A percentile compares a stretch with the other conserved stretches of the same genome.
Conservation (phyloP, 2,888 invertebrate genomes). For the Acleris sparsana region DNA sequence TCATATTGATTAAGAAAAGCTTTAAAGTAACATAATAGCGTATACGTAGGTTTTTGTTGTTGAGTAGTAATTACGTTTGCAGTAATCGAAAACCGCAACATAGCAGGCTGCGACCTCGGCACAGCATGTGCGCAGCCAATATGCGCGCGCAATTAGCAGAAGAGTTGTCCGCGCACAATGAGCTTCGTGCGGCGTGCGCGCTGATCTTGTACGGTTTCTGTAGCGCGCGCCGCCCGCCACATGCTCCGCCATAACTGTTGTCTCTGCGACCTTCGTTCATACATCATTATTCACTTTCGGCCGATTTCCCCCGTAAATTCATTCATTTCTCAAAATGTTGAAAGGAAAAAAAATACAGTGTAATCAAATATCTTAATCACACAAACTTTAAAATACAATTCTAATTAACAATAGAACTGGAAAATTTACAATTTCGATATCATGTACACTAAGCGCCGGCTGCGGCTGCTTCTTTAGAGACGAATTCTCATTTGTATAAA, state of each 20-base stretch:
- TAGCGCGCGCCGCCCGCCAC: slow-evolving; percentile 60
- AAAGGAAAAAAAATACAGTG: too few species aligned
- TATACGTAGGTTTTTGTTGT: slow-evolving; percentile 52
- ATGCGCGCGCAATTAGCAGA: slow-evolving; percentile 68
- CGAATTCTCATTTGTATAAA: too few species aligned
- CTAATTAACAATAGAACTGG: too few species aligned
- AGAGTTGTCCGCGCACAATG: slow-evolving; percentile 55
- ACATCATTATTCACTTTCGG: slow-evolving; percentile 9
- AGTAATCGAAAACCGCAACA: slow-evolving; percentile 76
- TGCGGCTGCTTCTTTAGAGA: too few species aligned
- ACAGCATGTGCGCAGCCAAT: slow-evolving; percentile 72
- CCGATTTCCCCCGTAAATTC: not conserved
- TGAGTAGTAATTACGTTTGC: slow-evolving; percentile 58
- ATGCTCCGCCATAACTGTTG: slow-evolving; percentile 62
- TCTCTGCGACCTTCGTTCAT: slow-evolving; percentile 31
- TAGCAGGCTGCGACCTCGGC: slow-evolving; percentile 64
- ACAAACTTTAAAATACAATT: too few species aligned
- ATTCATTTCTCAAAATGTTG: too few species aligned
- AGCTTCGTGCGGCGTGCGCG: slow-evolving; percentile 41
- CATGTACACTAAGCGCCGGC: too few species aligned
- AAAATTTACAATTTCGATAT: too few species aligned
- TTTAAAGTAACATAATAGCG: slow-evolving; percentile 53
- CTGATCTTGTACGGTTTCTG: slow-evolving; percentile 76
- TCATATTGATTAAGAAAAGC: slow-evolving; percentile 55
- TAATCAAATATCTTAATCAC: too few species aligned